Percentiles rank a stretch among this genome's conserved stretches.
Evolutionary conservation across 2,888 invertebrate species (phyloP).

Genomic region (Coelinius sp.): DNA sequence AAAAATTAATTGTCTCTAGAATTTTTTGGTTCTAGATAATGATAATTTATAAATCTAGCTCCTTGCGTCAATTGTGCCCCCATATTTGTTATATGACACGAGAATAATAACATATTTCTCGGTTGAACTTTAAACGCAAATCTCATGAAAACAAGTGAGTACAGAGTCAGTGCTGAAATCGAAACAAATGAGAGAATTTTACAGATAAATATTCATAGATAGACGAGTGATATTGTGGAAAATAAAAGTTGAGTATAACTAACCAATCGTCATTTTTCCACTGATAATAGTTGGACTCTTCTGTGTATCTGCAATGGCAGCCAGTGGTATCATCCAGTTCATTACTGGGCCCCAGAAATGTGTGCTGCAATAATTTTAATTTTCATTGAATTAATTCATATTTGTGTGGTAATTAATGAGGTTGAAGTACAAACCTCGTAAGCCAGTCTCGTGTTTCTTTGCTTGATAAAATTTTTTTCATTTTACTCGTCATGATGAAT

Average conservation of each 20-base stretch:
- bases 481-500: constrained; percentile 42
- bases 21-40: constrained; percentile 67
- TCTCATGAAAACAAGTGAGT: constrained; percentile 62
- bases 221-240: not conserved
- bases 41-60: constrained; percentile 79
- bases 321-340: constrained; percentile 98
- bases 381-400: constrained; percentile 21
- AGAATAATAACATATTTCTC: constrained; percentile 59
- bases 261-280: constrained; percentile 96
- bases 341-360: constrained; percentile 99
- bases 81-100: constrained; percentile 60
- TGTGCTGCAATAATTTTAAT: constrained; percentile 75
- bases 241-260: constrained; percentile 53
- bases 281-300: constrained; percentile 94
- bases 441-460: constrained; percentile 60
- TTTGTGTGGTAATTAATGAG: not conserved
- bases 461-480: constrained; percentile 47
- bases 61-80: constrained; percentile 70
- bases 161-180: constrained; percentile 58
- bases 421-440: constrained; percentile 54
- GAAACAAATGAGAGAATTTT: constrained; percentile 10
- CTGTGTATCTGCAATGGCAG: constrained; percentile 90
- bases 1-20: not conserved
- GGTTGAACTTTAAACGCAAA: constrained; percentile 62
- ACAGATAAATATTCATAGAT: not conserved